Evolutionary conservation across 1,140 invertebrate species (phyloP), one percentile per base, ranked within the genome.

Genomic region (Aleiodes sp.): DNA sequence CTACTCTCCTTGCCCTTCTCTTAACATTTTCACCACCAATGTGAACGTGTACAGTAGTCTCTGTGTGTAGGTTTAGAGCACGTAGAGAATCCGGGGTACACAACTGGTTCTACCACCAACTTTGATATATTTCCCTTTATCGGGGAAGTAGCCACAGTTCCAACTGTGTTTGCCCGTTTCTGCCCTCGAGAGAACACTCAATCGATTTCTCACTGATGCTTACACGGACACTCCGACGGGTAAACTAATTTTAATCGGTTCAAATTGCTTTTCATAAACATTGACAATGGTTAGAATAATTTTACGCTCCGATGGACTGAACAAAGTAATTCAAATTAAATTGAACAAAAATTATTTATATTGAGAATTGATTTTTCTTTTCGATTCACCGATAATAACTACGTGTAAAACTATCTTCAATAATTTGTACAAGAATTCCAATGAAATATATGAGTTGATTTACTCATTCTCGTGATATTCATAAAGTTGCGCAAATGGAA

Each of bases 51-150:
- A 52, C 46, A 6, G 21, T 52, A 41, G 57, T 57, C 24, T 31
- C 10, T 33, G 16, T 21, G 16, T 60, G 39, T 14, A 46, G 26
- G 14, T 43, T 65, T 46, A 29, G 33, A 35, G 60, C 60, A 69
- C 67, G 59, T 69, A 63, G 63, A 56, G 60, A 69, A 63, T n/a
- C n/a, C n/a, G 41, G 60, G 29, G 60, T 63, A 61, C 61, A 69
- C 67, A 63, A 61, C 61, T 43, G 41, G 31, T 64, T 7, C 21
- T 35, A 60, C 57, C 59, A 68, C 59, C 66, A 63, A 63, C 67
- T 68, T 68, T 69, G 59, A 69, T 69, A 69, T 69, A 69, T 69
- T 63, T 69, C 41, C 60, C 59, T 69, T 69, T 69, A 69, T 69
- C 59, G 67, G 29, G n/a, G n/a, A n/a, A n/a, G n/a, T 7, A 37